Base-by-base conservation (phyloP, 1,140 invertebrate genomes). In the Trichonephila clavata region DNA sequence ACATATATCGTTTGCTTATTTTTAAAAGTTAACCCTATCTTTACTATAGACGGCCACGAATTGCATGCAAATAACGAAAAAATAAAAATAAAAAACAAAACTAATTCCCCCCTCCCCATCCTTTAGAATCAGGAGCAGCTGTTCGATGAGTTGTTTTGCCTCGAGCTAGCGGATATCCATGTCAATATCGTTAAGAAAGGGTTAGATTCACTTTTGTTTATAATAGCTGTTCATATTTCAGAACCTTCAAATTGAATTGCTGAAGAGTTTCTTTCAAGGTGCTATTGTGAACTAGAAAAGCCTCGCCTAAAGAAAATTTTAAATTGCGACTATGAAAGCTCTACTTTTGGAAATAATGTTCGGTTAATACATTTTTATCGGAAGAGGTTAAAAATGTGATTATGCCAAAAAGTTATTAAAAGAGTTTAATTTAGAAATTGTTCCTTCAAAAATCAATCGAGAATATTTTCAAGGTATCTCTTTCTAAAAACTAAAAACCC, bases 141-240 rank as follows among this genome's bases (percentile, higher is more conserved):
- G 86, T 21, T 57, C 59, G 86, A 61, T 61, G 50, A 32, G 61
- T 63, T 87, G 86, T 39, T 87, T 87, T 63, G 86, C 86, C 86
- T 87, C 24, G 32, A 39, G 86, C n/a, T 63, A 87, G 32, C 86
- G 86, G 86, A 87, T 87, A 87, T 87, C 63, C 59, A 39, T 87
- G 86, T 87, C 86, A 87, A 59, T 83, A 83, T 83, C 81, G 81
- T 83, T 83, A 83, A 87, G 86, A 87, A 87, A 87, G 86, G 86
- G 59, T 87, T 87, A 63, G 86, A 87, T 63, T 87, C 83, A 77
- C 71, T 77, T 77, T 77, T 77, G 71, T 77, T 77, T 77, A 77
- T 77, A 77, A 77, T 77, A 77, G 71, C 71, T 77, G 27, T 77
- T 77, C 71, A 77, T 77, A 77, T 77, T 77, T 77, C 71, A 77